Conservation (phyloP, 2,113 vertebrate genomes). For the Misgurnus anguillicaudatus region DNA sequence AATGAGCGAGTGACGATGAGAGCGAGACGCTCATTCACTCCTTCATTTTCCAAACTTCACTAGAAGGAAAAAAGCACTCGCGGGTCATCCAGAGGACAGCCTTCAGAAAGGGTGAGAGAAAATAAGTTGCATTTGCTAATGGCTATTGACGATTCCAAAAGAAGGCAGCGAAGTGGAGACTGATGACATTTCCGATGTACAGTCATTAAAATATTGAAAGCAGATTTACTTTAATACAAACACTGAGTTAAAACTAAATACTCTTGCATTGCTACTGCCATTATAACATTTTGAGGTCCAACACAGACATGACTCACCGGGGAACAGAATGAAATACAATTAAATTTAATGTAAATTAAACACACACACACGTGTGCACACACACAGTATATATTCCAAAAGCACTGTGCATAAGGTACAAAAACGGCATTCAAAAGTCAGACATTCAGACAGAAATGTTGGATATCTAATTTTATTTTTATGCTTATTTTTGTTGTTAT, state of each 20-base stretch:
- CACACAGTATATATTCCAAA: no score
- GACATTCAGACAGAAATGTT: no score
- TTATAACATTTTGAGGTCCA: background rate
- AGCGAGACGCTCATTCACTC: constrained; percentile 41
- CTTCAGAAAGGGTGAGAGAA: constrained; percentile 26
- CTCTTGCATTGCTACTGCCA: constrained; percentile 12
- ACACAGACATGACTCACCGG: background rate
- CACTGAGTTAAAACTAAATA: background rate
- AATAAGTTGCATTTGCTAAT: constrained; percentile 26
- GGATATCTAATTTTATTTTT: no score
- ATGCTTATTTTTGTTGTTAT: no score
- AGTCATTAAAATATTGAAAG: constrained; percentile 1
- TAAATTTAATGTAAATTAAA: no score
- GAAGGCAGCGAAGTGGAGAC: constrained; percentile 1
- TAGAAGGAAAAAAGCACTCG: constrained; percentile 60
- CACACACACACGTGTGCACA: no score
- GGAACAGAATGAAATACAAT: background rate
- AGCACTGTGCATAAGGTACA: no score
- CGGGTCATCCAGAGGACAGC: constrained; percentile 60
- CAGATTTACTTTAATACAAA: constrained; percentile 20
- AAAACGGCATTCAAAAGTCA: no score
- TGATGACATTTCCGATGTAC: constrained; percentile 19
- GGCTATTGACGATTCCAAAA: constrained; percentile 28
- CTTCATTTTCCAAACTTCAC: constrained; percentile 41
- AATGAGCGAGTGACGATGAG: constrained; percentile 66